These are phyloP conservation scores for Dinothrombium tinctorium DNA, from an alignment of 1,140 invertebrate genomes.

Conservation along the genomic window DNA sequence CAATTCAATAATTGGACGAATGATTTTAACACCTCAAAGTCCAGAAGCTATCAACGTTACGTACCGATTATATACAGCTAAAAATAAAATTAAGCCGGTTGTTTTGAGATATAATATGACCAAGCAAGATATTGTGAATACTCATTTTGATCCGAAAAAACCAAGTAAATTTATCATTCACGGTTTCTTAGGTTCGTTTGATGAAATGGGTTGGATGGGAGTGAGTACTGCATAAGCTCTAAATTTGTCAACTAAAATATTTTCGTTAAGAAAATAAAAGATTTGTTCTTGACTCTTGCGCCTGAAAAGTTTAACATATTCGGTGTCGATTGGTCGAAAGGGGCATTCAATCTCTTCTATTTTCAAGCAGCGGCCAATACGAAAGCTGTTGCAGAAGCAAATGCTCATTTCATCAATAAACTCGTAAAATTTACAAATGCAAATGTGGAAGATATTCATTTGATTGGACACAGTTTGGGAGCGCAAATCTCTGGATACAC, in stretches of 20 bases:
- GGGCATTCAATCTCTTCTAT: conserved; percentile 28
- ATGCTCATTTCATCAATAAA: conserved; percentile 25
- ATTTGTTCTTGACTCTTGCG: not conserved
- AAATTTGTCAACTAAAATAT: too few relatives aligned
- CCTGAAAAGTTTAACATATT: conserved; percentile 5
- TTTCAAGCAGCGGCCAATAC: conserved; percentile 34
- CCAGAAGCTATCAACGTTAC: conserved; percentile 2
- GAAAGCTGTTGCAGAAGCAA: conserved; percentile 34
- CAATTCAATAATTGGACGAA: conserved; percentile 3
- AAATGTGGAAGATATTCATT: conserved; percentile 23
- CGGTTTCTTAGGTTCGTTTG: conserved; percentile 2
- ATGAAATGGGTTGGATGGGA: conserved; percentile 4
- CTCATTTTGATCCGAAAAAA: conserved; percentile 1
- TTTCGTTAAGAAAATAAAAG: conserved; percentile 3
- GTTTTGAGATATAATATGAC: not conserved
- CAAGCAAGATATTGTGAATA: not conserved
- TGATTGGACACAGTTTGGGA: conserved; percentile 47
- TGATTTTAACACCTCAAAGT: conserved; percentile 8
- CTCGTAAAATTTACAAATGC: conserved; percentile 12
- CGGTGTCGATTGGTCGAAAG: conserved; percentile 9
- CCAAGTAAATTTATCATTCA: conserved; percentile 8
- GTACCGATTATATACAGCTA: conserved; percentile 2
- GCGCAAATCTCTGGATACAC: conserved; percentile 63
- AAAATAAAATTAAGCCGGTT: not conserved
- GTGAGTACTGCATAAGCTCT: not conserved